Evolutionary conservation across 2,113 vertebrate genomes (phyloP).

Genomic region (Sceloporus undulatus): DNA sequence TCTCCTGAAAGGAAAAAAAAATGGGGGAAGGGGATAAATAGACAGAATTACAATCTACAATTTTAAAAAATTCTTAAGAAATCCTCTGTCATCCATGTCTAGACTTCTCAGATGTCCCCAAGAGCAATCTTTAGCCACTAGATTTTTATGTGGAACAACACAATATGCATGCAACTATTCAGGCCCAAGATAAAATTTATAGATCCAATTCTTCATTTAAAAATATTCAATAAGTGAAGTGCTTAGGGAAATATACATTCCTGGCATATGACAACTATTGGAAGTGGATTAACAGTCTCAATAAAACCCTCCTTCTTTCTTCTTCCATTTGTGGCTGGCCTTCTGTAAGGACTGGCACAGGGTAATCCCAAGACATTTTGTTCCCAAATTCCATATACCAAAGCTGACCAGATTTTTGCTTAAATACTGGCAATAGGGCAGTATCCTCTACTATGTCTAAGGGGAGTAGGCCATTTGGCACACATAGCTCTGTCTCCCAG

Average conservation of each 20-base stretch:
- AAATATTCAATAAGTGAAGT: not conserved
- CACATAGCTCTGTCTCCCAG: not conserved
- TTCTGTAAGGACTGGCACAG: not conserved
- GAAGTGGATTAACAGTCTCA: not conserved
- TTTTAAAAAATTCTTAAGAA: not conserved
- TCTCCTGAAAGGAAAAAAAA: conserved; percentile 79
- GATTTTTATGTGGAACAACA: not conserved
- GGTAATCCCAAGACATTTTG: no score
- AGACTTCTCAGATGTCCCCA: not conserved
- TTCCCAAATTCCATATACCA: no score
- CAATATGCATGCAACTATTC: not conserved
- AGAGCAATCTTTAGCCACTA: not conserved
- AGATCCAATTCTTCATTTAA: not conserved
- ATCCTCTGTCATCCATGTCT: not conserved
- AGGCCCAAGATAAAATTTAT: not conserved
- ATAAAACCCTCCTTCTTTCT: not conserved
- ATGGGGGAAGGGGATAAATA: not conserved
- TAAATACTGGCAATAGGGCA: not conserved
- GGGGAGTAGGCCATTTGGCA: not conserved
- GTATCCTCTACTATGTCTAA: not conserved
- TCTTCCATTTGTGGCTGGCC: not conserved
- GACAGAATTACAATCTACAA: not conserved
- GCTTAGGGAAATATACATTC: not conserved
- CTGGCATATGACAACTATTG: not conserved
- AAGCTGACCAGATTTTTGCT: no score